A percentile compares a stretch with the other conserved stretches of the same genome.
These are phyloP conservation scores for Chloebia gouldiae DNA, from an alignment of 2,113 vertebrate genomes.

Conservation along the genomic window DNA sequence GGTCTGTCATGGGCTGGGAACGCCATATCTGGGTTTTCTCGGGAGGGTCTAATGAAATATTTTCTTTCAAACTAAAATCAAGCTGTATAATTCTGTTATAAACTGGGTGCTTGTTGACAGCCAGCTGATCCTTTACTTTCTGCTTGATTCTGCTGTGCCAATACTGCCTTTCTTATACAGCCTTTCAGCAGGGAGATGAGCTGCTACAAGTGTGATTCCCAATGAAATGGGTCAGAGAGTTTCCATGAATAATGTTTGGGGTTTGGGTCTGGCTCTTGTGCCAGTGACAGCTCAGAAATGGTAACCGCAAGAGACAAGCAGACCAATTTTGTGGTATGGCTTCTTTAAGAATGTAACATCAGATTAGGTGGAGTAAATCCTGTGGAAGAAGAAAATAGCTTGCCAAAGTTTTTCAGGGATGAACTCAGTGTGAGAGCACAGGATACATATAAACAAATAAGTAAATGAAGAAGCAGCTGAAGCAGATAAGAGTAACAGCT, in stretches of 20 bases:
- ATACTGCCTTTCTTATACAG: neutral
- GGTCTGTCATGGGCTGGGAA: neutral
- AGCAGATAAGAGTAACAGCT: conserved; percentile 25
- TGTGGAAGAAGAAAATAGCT: neutral
- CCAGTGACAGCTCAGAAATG: neutral
- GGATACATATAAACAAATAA: conserved; percentile 48
- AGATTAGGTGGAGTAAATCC: neutral
- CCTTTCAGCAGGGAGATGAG: neutral
- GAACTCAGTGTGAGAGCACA: neutral
- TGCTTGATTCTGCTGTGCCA: neutral
- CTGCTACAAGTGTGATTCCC: neutral
- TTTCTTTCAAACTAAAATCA: neutral
- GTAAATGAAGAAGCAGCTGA: neutral
- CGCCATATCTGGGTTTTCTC: neutral
- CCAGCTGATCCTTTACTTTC: neutral
- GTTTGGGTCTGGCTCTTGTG: neutral
- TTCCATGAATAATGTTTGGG: neutral
- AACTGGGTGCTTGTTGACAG: neutral
- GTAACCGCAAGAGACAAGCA: neutral
- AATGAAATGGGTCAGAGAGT: neutral
- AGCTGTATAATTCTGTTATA: neutral
- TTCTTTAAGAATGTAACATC: neutral
- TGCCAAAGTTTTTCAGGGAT: neutral
- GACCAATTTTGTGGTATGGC: neutral
- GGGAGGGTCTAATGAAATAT: neutral